Percentiles rank a stretch among this genome's conserved stretches.
Evolutionary conservation across 92 coral and sea anemone species (phyloP).

Genomic region (Blastomussa wellsi): DNA sequence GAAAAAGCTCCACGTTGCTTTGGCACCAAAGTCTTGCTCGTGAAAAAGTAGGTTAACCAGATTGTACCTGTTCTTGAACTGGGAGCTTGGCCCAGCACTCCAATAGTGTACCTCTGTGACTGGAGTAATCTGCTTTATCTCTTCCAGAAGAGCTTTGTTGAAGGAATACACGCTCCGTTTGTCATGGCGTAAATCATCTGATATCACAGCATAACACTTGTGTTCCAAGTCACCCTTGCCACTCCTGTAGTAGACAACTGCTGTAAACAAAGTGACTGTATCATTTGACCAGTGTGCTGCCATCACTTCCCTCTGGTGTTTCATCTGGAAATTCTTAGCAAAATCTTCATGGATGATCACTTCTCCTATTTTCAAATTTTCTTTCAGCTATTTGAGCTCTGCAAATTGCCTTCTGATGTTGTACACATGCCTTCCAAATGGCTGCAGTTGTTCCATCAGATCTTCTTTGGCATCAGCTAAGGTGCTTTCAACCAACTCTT

Average conservation of each 20-base stretch:
- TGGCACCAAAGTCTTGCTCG: slow-evolving; percentile 38
- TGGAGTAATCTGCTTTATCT: slow-evolving; percentile 4
- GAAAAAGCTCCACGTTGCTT: slow-evolving; percentile 51
- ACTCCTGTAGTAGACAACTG: slow-evolving; percentile 56
- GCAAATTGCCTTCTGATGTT: slow-evolving; percentile 45
- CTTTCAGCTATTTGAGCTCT: slow-evolving; percentile 52
- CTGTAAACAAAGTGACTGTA: slow-evolving; percentile 58
- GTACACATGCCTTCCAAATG: slow-evolving; percentile 56
- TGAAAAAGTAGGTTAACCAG: slow-evolving; percentile 43
- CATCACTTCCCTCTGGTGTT: slow-evolving; percentile 63
- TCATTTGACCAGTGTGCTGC: slow-evolving; percentile 70
- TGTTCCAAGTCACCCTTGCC: slow-evolving; percentile 42
- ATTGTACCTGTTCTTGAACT: slow-evolving; percentile 50
- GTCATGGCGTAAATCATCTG: slow-evolving; percentile 48
- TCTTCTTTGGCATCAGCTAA: slow-evolving; percentile 53
- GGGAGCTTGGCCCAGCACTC: slow-evolving; percentile 62
- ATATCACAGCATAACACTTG: slow-evolving; percentile 50
- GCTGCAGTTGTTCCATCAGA: slow-evolving; percentile 49
- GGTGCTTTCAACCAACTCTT: slow-evolving; percentile 34
- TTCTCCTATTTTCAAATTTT: slow-evolving; percentile 26
- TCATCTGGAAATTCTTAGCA: slow-evolving; percentile 50
- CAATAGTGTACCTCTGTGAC: slow-evolving; percentile 47
- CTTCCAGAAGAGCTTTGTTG: slow-evolving; percentile 41
- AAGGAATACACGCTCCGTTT: slow-evolving; percentile 51
- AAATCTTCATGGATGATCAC: slow-evolving; percentile 57